These are phyloP conservation scores for Coenonympha arcania DNA, from an alignment of 2,888 invertebrate genomes.

Conservation along the genomic window DNA sequence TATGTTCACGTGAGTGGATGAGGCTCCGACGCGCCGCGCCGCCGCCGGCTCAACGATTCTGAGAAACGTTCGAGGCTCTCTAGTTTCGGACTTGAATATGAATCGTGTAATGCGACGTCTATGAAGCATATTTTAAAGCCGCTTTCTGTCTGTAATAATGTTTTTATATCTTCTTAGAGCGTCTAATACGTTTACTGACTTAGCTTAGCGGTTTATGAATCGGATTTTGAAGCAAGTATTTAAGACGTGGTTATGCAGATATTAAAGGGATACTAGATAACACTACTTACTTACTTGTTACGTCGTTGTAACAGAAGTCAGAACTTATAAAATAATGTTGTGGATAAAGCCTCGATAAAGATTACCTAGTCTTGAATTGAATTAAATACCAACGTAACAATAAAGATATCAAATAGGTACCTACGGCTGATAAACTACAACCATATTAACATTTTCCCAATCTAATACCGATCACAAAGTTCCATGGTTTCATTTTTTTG, in stretches of 20 bases:
- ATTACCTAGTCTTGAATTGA: no score
- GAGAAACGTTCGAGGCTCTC: slow-evolving; percentile 67
- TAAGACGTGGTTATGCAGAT: background rate
- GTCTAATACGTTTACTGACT: background rate
- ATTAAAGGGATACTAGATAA: background rate
- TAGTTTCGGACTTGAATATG: slow-evolving; percentile 70
- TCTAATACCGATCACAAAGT: no score
- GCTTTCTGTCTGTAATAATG: slow-evolving; percentile 6
- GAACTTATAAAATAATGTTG: no score
- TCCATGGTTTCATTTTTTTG: no score
- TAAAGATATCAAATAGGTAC: no score
- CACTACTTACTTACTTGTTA: no score
- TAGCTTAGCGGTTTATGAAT: background rate
- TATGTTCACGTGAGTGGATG: slow-evolving; percentile 73
- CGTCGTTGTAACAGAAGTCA: no score
- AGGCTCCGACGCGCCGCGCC: slow-evolving; percentile 67
- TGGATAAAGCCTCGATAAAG: no score
- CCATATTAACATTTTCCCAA: no score
- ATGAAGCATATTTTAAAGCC: slow-evolving; percentile 40
- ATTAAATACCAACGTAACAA: no score
- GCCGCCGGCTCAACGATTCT: slow-evolving; percentile 70
- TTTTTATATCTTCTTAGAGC: slow-evolving; percentile 4
- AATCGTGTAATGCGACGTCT: slow-evolving; percentile 50
- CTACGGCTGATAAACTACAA: no score
- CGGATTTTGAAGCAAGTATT: background rate